Conservation (phyloP, 37 sponge, comb jelly and placozoan genomes). For the Axinella damicornis region DNA sequence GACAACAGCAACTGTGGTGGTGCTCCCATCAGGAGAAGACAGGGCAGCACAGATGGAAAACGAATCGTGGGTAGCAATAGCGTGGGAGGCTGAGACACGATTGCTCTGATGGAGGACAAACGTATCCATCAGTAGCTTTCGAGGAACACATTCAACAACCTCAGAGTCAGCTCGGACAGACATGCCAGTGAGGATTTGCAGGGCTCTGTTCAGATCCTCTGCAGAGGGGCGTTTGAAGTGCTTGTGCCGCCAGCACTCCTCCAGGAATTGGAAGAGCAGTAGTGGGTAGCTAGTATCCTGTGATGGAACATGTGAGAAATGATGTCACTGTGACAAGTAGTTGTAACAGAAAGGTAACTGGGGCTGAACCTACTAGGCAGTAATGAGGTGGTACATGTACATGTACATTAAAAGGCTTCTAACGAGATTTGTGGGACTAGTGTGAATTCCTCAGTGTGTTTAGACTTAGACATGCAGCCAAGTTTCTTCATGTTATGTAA, state of each 20-base stretch:
- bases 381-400: too few species aligned
- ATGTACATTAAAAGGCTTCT: too few species aligned
- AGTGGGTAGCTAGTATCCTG: constrained; percentile 63
- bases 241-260: constrained; percentile 77
- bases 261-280: constrained; percentile 49
- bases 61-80: not conserved
- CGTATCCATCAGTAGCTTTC: constrained; percentile 25
- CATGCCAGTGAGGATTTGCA: constrained; percentile 24
- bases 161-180: not conserved
- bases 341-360: too few species aligned
- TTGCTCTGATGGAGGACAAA: constrained; percentile 18
- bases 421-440: too few species aligned
- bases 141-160: not conserved
- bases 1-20: not conserved
- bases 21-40: not conserved
- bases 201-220: not conserved
- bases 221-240: constrained; percentile 59
- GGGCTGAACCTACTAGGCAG: too few species aligned
- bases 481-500: too few species aligned
- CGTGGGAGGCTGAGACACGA: constrained; percentile 9
- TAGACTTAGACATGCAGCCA: too few species aligned
- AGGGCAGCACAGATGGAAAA: constrained; percentile 37
- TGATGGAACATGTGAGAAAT: not conserved
- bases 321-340: too few species aligned
- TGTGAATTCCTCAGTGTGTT: too few species aligned